phyloP scores from a whole-genome alignment of 2,797 vertebrate species.

The Zalophus californianus region DNA sequence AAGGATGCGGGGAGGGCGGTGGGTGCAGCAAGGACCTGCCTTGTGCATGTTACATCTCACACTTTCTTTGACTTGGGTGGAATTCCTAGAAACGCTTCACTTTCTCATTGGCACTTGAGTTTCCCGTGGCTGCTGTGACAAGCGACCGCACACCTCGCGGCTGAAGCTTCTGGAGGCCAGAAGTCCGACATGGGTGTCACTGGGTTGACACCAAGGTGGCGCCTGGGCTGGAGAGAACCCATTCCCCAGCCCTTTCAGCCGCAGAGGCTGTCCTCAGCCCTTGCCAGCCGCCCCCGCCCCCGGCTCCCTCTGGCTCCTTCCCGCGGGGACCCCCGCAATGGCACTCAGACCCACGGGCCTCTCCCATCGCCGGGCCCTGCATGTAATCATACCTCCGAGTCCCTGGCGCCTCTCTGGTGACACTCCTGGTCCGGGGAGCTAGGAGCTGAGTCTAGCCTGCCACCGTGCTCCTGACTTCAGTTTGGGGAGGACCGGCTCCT shows the following conservation, averaged over 20 bases:
- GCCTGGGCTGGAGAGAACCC: accelerated
- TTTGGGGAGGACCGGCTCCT: not conserved
- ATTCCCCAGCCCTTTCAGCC: not conserved
- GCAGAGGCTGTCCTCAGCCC: not conserved
- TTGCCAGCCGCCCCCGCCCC: accelerated
- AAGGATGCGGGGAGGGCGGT: not conserved
- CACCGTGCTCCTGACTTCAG: not conserved
- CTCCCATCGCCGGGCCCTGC: not conserved
- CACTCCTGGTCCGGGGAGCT: not conserved
- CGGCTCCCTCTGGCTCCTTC: not conserved
- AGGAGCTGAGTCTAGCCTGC: not conserved
- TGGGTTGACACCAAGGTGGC: not conserved
- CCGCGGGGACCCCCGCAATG: accelerated
- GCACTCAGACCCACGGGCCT: not conserved
- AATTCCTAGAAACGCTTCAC: not conserved
- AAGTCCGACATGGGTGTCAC: not conserved
- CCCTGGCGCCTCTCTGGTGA: not conserved
- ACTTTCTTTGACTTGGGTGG: not conserved
- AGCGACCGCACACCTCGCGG: not conserved
- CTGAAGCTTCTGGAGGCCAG: not conserved
- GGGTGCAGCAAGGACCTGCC: accelerated
- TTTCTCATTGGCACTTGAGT: not conserved
- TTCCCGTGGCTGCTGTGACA: not conserved
- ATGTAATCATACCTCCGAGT: not conserved
- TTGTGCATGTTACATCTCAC: accelerated